Conservation (phyloP, 2,888 invertebrate genomes). For the Invenusta paracnida region DNA sequence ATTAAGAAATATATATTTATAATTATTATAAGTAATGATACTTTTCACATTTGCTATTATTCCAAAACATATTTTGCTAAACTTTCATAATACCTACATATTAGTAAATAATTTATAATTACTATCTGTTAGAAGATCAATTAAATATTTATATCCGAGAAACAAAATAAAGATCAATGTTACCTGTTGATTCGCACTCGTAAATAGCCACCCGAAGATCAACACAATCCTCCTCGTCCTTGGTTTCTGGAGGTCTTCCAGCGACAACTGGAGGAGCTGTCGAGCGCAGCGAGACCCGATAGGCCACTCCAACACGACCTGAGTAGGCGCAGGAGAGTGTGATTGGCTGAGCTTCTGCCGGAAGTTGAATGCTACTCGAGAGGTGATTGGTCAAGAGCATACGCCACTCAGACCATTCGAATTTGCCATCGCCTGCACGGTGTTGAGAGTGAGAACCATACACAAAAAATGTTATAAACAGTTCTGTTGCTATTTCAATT, state of each 20-base stretch:
- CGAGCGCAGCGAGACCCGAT: slow-evolving; percentile 67
- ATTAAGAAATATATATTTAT: too few species aligned
- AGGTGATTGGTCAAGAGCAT: slow-evolving; percentile 70
- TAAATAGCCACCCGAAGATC: slow-evolving; percentile 75
- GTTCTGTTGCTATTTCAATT: too few species aligned
- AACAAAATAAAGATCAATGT: too few species aligned
- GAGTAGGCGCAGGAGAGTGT: slow-evolving; percentile 87
- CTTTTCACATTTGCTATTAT: too few species aligned
- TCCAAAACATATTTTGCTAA: too few species aligned
- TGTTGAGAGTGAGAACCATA: too few species aligned
- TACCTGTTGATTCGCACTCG: slow-evolving; percentile 91
- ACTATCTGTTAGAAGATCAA: too few species aligned
- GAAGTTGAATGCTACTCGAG: slow-evolving; percentile 69
- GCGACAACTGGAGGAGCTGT: neutral
- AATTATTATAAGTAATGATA: too few species aligned
- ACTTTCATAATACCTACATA: too few species aligned
- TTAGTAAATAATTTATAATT: too few species aligned
- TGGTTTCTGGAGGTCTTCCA: neutral
- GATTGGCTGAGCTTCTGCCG: slow-evolving; percentile 65
- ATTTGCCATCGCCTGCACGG: slow-evolving; percentile 56
- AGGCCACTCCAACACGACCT: slow-evolving; percentile 92
- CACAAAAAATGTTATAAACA: too few species aligned
- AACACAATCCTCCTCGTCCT: neutral
- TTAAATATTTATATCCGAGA: too few species aligned
- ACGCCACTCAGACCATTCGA: slow-evolving; percentile 81